Conservation (phyloP, 1,140 invertebrate species). For the Charaxes varanes region DNA sequence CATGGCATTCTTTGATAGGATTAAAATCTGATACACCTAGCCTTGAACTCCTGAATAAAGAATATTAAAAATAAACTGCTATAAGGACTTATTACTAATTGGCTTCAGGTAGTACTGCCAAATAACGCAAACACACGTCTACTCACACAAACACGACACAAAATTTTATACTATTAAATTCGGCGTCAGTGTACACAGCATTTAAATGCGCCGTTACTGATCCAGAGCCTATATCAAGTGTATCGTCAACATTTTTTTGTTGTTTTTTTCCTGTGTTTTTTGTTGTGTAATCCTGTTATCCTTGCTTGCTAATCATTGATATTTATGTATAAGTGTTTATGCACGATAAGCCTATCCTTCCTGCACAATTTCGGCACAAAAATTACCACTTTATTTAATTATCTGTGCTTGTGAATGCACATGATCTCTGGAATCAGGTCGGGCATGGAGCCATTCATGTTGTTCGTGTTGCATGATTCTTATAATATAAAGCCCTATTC, state of each 20-base stretch:
- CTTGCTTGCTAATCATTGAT: conserved; percentile 66
- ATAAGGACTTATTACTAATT: too few relatives aligned
- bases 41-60: too few relatives aligned
- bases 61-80: too few relatives aligned
- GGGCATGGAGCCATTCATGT: conserved; percentile 65
- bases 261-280: conserved; percentile 51
- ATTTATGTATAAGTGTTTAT: conserved; percentile 58
- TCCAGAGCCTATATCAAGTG: conserved; percentile 56
- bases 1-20: too few relatives aligned
- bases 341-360: conserved; percentile 66
- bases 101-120: conserved; percentile 31
- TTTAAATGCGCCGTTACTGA: conserved; percentile 56
- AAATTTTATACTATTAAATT: conserved; percentile 24
- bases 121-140: conserved; percentile 15
- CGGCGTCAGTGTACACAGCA: conserved; percentile 58
- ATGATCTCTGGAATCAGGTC: conserved; percentile 47
- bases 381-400: conserved; percentile 50
- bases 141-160: conserved; percentile 45
- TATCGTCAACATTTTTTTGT: conserved; percentile 47
- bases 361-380: conserved; percentile 59
- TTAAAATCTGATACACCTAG: too few relatives aligned
- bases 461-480: conserved; percentile 69
- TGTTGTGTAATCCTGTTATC: conserved; percentile 55
- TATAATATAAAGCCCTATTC: conserved; percentile 42
- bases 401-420: conserved; percentile 64